These are phyloP conservation scores for Ophthalmolycus amberensis DNA, from an alignment of 2,113 vertebrate species.

Conservation along the genomic window DNA sequence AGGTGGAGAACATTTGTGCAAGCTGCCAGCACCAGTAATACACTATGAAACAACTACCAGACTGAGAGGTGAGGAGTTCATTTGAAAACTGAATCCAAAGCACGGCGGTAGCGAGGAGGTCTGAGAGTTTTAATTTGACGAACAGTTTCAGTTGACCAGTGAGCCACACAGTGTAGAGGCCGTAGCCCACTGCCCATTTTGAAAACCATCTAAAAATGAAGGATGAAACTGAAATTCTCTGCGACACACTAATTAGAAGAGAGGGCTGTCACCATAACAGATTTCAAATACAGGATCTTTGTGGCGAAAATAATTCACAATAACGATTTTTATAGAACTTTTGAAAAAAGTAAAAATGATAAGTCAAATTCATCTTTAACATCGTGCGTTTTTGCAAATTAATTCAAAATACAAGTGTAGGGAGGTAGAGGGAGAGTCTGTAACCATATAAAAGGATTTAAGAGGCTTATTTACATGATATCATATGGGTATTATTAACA, in stretches of 20 bases:
- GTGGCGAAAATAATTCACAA: background rate
- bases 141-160: background rate
- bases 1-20: background rate
- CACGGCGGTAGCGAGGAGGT: background rate
- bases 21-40: conserved; percentile 1
- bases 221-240: background rate
- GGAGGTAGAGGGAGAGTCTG: background rate
- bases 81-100: conserved; percentile 15
- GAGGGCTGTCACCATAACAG: background rate
- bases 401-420: background rate
- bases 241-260: background rate
- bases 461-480: background rate
- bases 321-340: background rate
- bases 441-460: background rate
- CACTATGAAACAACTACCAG: background rate
- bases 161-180: background rate
- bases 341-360: background rate
- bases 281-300: background rate
- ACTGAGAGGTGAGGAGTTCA: conserved; percentile 22
- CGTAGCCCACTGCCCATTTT: background rate
- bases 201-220: background rate
- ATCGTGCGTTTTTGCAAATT: background rate
- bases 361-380: background rate
- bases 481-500: background rate
- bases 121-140: background rate